phyloP scores from a whole-genome alignment of 2,113 vertebrate species.

The Dicerorhinus sumatrensis region DNA sequence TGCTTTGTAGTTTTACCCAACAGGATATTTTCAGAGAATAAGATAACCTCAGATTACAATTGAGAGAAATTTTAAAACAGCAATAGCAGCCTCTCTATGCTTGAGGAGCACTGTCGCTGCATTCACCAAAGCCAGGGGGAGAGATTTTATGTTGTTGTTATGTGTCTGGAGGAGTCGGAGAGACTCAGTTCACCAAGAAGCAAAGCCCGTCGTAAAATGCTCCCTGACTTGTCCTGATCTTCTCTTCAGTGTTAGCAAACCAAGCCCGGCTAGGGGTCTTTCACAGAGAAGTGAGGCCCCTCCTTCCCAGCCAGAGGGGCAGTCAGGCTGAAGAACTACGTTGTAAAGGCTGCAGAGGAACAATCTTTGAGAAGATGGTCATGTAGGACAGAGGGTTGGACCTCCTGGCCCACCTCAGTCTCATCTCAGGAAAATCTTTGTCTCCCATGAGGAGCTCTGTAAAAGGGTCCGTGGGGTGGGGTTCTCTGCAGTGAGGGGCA shows the following conservation, averaged over 20 bases:
- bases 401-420: neutral
- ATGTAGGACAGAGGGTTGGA: neutral
- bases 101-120: accelerated
- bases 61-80: neutral
- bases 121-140: accelerated
- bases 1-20: slow-evolving; percentile 40
- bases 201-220: neutral
- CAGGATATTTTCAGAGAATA: neutral
- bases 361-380: neutral
- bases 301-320: neutral
- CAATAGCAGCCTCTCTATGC: neutral
- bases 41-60: neutral
- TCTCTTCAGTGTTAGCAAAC: neutral
- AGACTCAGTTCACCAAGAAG: neutral
- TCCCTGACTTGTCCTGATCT: neutral
- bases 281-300: neutral
- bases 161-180: neutral
- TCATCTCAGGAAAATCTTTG: neutral
- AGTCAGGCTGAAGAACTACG: neutral
- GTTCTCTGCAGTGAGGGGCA: neutral
- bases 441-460: neutral
- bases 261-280: neutral
- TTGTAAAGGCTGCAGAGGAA: neutral
- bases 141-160: accelerated
- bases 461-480: accelerated